Evolutionary conservation across 2,888 invertebrate species (phyloP).

Genomic region (Drosophila pseudotalamancana): DNA sequence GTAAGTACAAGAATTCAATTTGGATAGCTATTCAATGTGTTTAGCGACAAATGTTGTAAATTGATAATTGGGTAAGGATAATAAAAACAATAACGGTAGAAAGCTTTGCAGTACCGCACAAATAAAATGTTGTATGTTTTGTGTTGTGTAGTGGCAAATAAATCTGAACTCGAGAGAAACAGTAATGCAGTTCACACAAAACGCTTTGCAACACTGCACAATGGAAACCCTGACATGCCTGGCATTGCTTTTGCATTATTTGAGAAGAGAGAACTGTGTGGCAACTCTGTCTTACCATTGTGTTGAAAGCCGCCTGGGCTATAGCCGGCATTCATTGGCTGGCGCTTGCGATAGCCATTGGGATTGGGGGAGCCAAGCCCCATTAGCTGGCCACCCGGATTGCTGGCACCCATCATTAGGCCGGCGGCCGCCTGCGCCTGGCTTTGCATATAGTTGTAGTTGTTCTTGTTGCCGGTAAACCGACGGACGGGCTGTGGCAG

Average conservation of each 20-base stretch:
- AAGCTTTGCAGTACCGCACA: neutral
- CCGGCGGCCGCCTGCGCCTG: constrained; percentile 17
- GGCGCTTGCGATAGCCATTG: constrained; percentile 60
- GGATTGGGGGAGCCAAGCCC: constrained; percentile 30
- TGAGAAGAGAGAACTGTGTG: neutral
- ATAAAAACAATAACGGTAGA: neutral
- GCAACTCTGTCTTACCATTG: constrained; percentile 56
- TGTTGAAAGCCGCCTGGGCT: constrained; percentile 48
- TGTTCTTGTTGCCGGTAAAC: constrained; percentile 62
- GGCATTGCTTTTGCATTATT: neutral
- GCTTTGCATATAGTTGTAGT: constrained; percentile 50
- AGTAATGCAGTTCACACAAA: no score
- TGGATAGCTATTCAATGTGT: constrained; percentile 62
- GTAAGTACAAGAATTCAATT: constrained; percentile 71
- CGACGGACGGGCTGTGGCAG: constrained; percentile 45
- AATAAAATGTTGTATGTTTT: no score
- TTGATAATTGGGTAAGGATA: neutral
- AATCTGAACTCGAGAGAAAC: no score
- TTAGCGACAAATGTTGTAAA: constrained; percentile 77
- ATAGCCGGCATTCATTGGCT: constrained; percentile 46
- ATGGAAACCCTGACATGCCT: neutral
- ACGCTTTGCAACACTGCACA: constrained; percentile 3
- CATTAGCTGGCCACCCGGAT: constrained; percentile 34
- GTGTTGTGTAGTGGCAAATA: no score
- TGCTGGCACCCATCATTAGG: constrained; percentile 32